Percentiles rank a stretch among this genome's conserved stretches.
These are phyloP conservation scores for Limonius californicus DNA, from an alignment of 1,140 invertebrate species.

Conservation along the genomic window DNA sequence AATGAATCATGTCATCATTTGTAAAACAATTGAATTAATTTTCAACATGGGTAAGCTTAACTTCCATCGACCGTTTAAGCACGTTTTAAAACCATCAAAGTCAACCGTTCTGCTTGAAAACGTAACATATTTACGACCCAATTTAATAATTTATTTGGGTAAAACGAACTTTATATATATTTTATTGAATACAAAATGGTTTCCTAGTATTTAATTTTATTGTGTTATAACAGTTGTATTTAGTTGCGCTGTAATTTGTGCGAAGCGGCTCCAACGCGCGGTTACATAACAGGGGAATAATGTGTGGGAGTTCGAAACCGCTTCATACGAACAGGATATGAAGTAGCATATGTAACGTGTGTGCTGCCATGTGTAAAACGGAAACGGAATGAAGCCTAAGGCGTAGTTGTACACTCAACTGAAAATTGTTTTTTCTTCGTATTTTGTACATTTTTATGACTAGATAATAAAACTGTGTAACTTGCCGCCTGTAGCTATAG, in stretches of 20 bases:
- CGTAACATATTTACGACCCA: conserved; percentile 35
- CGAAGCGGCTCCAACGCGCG: conserved; percentile 26
- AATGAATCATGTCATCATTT: conserved; percentile 34
- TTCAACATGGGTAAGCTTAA: conserved; percentile 44
- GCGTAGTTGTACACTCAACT: conserved; percentile 33
- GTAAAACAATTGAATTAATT: conserved; percentile 48
- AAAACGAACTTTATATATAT: conserved; percentile 19
- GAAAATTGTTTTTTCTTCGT: conserved; percentile 36
- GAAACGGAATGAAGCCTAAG: conserved; percentile 43
- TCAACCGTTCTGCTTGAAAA: conserved; percentile 31
- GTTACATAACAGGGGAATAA: neutral
- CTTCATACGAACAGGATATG: conserved; percentile 26
- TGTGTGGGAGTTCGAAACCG: conserved; percentile 20
- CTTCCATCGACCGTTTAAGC: conserved; percentile 35
- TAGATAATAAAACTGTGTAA: neutral
- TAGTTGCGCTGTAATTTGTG: neutral
- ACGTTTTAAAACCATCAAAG: conserved; percentile 25
- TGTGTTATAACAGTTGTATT: conserved; percentile 34
- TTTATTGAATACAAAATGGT: conserved; percentile 33
- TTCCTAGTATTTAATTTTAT: conserved; percentile 32
- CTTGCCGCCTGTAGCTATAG: neutral
- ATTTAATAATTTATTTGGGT: conserved; percentile 35
- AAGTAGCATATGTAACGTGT: conserved; percentile 43
- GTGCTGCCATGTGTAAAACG: conserved; percentile 46
- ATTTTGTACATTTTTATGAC: neutral